A percentile compares a stretch with the other conserved stretches of the same genome.
These are phyloP conservation scores for Rhorus exstirpatorius DNA, from an alignment of 2,888 invertebrate genomes.

Conservation along the genomic window DNA sequence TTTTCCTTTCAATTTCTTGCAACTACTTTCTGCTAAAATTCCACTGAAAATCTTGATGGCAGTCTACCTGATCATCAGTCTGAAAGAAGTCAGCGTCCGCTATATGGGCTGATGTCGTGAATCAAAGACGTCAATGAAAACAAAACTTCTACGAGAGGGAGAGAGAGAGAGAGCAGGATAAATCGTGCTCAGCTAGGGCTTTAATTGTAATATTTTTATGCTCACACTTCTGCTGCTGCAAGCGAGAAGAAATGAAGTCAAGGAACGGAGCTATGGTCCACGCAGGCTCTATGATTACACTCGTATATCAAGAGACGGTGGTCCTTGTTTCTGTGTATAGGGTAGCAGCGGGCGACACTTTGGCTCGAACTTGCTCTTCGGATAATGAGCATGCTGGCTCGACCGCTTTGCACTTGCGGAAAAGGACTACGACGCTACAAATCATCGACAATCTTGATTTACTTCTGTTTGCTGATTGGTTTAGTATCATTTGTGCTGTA, in stretches of 20 bases:
- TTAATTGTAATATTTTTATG: constrained; percentile 12
- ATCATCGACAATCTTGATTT: constrained; percentile 86
- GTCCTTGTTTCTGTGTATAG: constrained; percentile 69
- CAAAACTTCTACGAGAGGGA: too few relatives aligned
- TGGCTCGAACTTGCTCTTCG: constrained; percentile 74
- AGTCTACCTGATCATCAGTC: too few relatives aligned
- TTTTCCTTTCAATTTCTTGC: too few relatives aligned
- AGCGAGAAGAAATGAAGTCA: neutral
- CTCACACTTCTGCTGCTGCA: neutral
- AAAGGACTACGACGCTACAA: constrained; percentile 81
- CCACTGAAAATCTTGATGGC: too few relatives aligned
- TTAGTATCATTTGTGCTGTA: constrained; percentile 83
- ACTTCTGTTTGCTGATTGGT: constrained; percentile 85
- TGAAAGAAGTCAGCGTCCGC: too few relatives aligned
- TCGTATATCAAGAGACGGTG: constrained; percentile 70
- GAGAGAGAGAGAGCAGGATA: neutral
- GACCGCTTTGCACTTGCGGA: constrained; percentile 65
- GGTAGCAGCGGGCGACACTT: constrained; percentile 75
- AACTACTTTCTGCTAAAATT: too few relatives aligned
- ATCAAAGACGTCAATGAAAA: neutral
- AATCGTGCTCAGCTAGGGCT: neutral
- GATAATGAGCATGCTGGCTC: constrained; percentile 52
- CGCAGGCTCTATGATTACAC: constrained; percentile 25
- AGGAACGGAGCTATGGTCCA: constrained; percentile 9
- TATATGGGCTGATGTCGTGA: neutral